These are phyloP conservation scores for Pristionchus pacificus DNA, from an alignment of 1,140 invertebrate genomes.

Conservation along the genomic window DNA sequence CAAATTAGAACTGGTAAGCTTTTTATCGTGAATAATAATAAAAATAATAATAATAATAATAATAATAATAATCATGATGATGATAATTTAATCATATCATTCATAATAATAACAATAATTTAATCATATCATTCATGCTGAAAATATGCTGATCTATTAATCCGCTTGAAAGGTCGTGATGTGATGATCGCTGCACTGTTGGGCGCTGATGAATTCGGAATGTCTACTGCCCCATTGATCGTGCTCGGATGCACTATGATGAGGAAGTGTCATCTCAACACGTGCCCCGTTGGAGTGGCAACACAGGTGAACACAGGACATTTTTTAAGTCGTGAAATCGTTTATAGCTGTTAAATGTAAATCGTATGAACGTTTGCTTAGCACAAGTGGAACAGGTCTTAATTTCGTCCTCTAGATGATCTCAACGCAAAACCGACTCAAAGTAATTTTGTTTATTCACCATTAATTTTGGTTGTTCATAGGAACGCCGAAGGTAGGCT, in stretches of 20 bases:
- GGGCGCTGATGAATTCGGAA: conserved; percentile 94
- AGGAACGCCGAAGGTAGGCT: no score
- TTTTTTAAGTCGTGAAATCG: background rate
- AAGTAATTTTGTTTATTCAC: no score
- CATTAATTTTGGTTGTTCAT: no score
- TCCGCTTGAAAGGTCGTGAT: conserved; percentile 75
- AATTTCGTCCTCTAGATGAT: no score
- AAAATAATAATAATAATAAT: background rate
- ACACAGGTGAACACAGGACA: conserved; percentile 65
- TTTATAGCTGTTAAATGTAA: background rate
- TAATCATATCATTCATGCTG: no score
- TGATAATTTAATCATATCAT: no score
- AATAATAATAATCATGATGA: no score
- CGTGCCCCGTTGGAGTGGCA: conserved; percentile 95
- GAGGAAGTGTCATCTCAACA: conserved; percentile 98
- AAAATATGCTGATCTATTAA: no score
- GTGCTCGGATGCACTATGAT: conserved; percentile 98
- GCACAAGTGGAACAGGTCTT: background rate
- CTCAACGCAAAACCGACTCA: no score
- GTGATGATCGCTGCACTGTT: conserved; percentile 90
- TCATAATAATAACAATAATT: no score
- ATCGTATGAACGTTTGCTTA: background rate
- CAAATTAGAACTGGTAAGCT: conserved; percentile 73
- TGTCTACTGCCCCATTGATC: conserved; percentile 90
- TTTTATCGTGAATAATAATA: background rate